These are phyloP conservation scores for Furcifer pardalis DNA, from an alignment of 2,797 vertebrate genomes.

Conservation along the genomic window DNA sequence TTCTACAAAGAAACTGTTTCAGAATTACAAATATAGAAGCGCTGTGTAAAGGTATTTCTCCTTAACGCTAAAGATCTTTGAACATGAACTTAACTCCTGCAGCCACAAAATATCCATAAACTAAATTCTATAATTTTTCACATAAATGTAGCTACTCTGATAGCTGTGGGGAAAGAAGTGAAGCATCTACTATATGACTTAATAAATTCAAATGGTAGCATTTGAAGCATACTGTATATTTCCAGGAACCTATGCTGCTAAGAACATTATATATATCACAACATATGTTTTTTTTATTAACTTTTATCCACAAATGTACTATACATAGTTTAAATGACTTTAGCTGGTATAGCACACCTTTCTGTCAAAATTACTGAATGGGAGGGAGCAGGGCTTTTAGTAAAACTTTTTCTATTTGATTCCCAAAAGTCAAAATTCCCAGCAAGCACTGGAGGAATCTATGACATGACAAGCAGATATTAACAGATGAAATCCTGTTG, in stretches of 20 bases:
- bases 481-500: not conserved
- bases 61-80: not conserved
- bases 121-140: not conserved
- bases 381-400: too few species aligned
- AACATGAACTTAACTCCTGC: constrained; percentile 19
- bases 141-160: not conserved
- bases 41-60: not conserved
- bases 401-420: not conserved
- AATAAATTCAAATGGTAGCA: not conserved
- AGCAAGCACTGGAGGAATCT: not conserved
- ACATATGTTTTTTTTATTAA: not conserved
- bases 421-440: not conserved
- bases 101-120: not conserved
- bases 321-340: not conserved
- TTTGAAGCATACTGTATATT: not conserved
- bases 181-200: not conserved
- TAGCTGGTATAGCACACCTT: not conserved
- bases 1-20: constrained; percentile 42
- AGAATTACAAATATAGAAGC: constrained; percentile 16
- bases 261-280: not conserved
- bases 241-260: not conserved
- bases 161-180: not conserved
- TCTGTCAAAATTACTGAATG: not conserved
- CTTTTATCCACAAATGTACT: not conserved
- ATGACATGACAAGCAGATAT: not conserved